Conservation (phyloP, 1,140 invertebrate species). For the Orussus abietinus region DNA sequence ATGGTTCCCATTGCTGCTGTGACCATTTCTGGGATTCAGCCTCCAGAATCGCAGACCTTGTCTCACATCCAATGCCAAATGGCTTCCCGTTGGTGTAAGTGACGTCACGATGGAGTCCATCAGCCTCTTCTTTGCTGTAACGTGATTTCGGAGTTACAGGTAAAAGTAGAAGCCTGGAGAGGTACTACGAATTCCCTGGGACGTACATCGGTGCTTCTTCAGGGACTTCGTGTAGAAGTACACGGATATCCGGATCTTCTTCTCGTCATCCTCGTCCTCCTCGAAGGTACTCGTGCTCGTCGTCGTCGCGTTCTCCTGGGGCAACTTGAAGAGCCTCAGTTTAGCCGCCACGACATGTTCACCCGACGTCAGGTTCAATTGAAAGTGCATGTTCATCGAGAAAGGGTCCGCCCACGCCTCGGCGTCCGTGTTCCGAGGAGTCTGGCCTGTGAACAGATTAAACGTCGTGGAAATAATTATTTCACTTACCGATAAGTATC, state of each 20-base stretch:
- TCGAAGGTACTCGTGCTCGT: constrained; percentile 26
- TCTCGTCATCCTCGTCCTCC: constrained; percentile 51
- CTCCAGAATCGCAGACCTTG: constrained; percentile 43
- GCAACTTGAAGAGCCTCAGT: constrained; percentile 55
- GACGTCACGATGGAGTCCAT: constrained; percentile 57
- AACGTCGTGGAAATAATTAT: constrained; percentile 8
- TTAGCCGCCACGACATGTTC: constrained; percentile 56
- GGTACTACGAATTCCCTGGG: constrained; percentile 6
- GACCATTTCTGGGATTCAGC: constrained; percentile 24
- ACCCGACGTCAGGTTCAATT: constrained; percentile 50
- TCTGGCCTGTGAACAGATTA: constrained; percentile 45
- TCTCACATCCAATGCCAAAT: constrained; percentile 42
- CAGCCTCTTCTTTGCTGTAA: constrained; percentile 54
- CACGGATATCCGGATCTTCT: constrained; percentile 59
- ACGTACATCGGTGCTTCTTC: constrained; percentile 57
- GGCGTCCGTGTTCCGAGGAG: constrained; percentile 54
- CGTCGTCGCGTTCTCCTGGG: constrained; percentile 41
- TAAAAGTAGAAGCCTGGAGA: too few relatives aligned
- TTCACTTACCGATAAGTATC: background rate
- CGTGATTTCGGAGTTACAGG: background rate
- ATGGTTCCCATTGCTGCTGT: constrained; percentile 53
- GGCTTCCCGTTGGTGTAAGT: constrained; percentile 36
- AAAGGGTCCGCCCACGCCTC: constrained; percentile 55
- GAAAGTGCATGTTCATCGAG: constrained; percentile 58
- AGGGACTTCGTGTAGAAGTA: constrained; percentile 60